Percentiles rank a stretch among this genome's conserved stretches.
phyloP scores from a whole-genome alignment of 2,797 vertebrate genomes.

The Mormyrops attenuatus region DNA sequence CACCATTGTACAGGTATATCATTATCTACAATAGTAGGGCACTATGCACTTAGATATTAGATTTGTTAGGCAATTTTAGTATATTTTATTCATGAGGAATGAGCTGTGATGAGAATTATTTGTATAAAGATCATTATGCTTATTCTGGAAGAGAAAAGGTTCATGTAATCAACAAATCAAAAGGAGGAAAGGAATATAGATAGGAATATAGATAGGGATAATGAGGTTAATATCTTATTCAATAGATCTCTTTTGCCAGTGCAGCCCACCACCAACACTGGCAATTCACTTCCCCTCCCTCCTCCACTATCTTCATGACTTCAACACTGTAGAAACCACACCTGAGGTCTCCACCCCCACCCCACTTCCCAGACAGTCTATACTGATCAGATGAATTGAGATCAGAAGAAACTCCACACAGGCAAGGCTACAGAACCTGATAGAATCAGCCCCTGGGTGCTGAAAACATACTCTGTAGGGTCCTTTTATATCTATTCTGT shows the following conservation, averaged over 20 bases:
- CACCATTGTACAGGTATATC: background rate
- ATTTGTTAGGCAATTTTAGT: background rate
- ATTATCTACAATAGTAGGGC: background rate
- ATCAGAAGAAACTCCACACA: background rate
- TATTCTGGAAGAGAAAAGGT: background rate
- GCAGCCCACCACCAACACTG: background rate
- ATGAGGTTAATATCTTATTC: background rate
- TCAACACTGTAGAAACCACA: background rate
- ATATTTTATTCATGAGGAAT: background rate
- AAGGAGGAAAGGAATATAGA: background rate
- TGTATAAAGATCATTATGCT: background rate
- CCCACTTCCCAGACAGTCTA: background rate
- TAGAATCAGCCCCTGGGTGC: no score
- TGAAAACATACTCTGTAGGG: no score
- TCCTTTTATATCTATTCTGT: background rate
- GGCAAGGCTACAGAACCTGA: background rate
- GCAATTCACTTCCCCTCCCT: background rate
- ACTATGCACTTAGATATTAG: background rate
- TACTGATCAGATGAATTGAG: background rate
- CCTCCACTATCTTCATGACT: background rate
- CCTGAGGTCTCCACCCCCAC: background rate
- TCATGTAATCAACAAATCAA: background rate
- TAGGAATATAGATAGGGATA: background rate
- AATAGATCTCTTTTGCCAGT: background rate
- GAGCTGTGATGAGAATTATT: background rate